Evolutionary conservation across 2,113 vertebrate genomes (phyloP).

Genomic region (Melanerpes aurifrons): DNA sequence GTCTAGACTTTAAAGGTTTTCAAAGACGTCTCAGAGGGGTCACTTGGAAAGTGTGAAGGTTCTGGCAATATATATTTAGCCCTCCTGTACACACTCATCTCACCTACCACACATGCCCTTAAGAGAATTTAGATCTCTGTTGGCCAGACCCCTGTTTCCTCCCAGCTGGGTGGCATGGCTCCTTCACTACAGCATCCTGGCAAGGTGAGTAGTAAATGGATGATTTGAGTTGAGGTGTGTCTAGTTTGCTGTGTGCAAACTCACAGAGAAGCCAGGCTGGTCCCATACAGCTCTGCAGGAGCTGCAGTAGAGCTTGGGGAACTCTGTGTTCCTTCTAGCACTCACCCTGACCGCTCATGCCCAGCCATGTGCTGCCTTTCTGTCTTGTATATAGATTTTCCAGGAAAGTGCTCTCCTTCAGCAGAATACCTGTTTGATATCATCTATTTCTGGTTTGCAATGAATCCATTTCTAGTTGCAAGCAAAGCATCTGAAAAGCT

Average conservation of each 20-base stretch:
- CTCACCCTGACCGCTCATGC: not conserved
- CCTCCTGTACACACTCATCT: not conserved
- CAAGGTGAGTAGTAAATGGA: not conserved
- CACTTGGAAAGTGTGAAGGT: not conserved
- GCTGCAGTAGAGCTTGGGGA: not conserved
- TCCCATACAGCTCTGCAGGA: not conserved
- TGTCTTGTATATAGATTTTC: not conserved
- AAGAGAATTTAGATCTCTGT: not conserved
- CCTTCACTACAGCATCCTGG: not conserved
- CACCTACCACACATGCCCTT: not conserved
- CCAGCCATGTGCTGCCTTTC: not conserved
- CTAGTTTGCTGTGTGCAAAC: not conserved
- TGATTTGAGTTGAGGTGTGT: not conserved
- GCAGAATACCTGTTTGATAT: not conserved
- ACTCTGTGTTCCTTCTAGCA: not conserved
- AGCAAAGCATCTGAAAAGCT: conserved; percentile 4
- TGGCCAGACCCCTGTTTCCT: not conserved
- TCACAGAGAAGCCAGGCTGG: not conserved
- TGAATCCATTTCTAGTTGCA: conserved; percentile 8
- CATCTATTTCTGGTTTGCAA: not conserved
- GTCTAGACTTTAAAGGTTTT: not conserved
- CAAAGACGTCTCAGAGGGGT: not conserved
- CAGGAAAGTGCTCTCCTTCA: not conserved
- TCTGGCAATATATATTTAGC: not conserved
- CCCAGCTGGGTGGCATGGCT: not conserved